phyloP scores from a whole-genome alignment of 2,888 invertebrate genomes.

The Pheosia tremula region DNA sequence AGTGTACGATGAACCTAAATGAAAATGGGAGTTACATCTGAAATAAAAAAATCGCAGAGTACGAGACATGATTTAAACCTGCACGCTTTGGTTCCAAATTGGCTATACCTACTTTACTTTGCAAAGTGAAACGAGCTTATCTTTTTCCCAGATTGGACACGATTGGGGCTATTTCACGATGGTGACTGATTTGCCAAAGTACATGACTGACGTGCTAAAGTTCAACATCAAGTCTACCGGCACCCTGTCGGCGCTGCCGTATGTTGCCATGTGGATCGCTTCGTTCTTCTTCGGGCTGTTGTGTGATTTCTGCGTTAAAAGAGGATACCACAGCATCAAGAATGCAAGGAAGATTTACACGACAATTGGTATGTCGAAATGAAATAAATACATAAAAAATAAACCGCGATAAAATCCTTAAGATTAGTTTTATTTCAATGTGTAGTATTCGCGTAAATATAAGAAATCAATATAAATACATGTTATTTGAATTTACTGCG shows the following conservation, averaged over 20 bases:
- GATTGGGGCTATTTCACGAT: constrained; percentile 90
- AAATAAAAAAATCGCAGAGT: too few relatives aligned
- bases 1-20: too few relatives aligned
- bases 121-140: neutral
- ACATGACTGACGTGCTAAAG: constrained; percentile 87
- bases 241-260: constrained; percentile 86
- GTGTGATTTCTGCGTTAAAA: constrained; percentile 88
- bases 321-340: constrained; percentile 81
- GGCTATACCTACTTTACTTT: too few relatives aligned
- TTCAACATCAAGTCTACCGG: constrained; percentile 87
- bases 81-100: too few relatives aligned
- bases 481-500: too few relatives aligned
- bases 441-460: too few relatives aligned
- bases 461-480: too few relatives aligned
- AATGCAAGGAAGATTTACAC: constrained; percentile 87
- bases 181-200: constrained; percentile 88
- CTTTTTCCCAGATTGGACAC: constrained; percentile 83
- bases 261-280: constrained; percentile 87
- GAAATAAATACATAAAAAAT: too few relatives aligned
- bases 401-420: too few relatives aligned
- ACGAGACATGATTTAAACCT: too few relatives aligned
- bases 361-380: constrained; percentile 81
- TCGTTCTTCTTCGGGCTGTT: constrained; percentile 86
- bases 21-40: too few relatives aligned
- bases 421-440: too few relatives aligned